Evolutionary conservation across 2,113 vertebrate species (phyloP).

Genomic region (Gobius niger): DNA sequence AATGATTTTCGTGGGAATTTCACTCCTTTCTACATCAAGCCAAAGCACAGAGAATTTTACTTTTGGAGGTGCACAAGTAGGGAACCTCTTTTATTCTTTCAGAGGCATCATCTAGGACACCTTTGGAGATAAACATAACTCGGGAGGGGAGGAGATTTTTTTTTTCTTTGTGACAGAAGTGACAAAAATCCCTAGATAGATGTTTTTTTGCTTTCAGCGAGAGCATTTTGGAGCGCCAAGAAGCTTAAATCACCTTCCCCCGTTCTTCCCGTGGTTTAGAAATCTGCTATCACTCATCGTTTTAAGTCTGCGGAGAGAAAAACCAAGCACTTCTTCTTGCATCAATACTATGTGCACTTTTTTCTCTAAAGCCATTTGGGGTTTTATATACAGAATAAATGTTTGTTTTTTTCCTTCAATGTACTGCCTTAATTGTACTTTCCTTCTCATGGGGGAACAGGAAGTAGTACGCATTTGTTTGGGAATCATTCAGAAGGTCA

Average conservation of each 20-base stretch:
- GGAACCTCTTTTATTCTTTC: slow-evolving; percentile 57
- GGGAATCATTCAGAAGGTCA: no score
- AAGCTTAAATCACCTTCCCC: slow-evolving; percentile 28
- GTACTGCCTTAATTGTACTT: not conserved
- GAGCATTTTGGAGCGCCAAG: slow-evolving; percentile 21
- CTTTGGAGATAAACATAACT: slow-evolving; percentile 67
- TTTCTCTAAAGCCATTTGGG: not conserved
- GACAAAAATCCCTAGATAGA: slow-evolving; percentile 35
- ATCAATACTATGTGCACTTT: not conserved
- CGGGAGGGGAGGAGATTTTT: slow-evolving; percentile 32
- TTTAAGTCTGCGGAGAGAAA: not conserved
- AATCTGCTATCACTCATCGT: slow-evolving; percentile 17
- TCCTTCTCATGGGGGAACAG: no score
- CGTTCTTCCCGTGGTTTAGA: slow-evolving; percentile 6
- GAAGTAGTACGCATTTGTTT: no score
- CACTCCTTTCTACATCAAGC: slow-evolving; percentile 47
- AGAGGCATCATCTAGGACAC: slow-evolving; percentile 53
- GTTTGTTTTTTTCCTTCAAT: not conserved
- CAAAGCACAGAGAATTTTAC: slow-evolving; percentile 43
- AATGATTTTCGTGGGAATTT: slow-evolving; percentile 14
- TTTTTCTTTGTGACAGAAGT: slow-evolving; percentile 37
- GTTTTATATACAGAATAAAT: not conserved
- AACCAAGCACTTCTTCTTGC: slow-evolving; percentile 8
- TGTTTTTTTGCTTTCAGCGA: slow-evolving; percentile 29
- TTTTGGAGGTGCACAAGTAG: slow-evolving; percentile 35